Percentiles rank a stretch among this genome's conserved stretches.
These are phyloP conservation scores for Antennarius striatus DNA, from an alignment of 2,113 vertebrate species.

Conservation along the genomic window DNA sequence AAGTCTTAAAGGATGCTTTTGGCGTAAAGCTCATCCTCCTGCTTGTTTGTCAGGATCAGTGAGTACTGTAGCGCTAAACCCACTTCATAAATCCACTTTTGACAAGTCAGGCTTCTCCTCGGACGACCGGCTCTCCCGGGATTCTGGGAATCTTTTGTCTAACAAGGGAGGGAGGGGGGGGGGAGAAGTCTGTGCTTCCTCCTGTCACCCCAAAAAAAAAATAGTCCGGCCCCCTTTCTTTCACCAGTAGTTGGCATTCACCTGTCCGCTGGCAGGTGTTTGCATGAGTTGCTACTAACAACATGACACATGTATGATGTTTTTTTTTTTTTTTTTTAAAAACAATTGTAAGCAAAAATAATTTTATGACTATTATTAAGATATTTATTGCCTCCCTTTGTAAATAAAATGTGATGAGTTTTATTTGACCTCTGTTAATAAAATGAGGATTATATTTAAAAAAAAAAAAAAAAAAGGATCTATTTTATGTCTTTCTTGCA, in stretches of 20 bases:
- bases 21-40: slow-evolving; percentile 2
- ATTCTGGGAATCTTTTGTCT: slow-evolving; percentile 28
- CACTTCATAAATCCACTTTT: background rate
- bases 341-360: slow-evolving; percentile 83
- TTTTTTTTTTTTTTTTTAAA: slow-evolving; percentile 42
- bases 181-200: slow-evolving; percentile 39
- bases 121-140: slow-evolving; percentile 12
- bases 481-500: slow-evolving; percentile 58
- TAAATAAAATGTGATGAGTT: slow-evolving; percentile 86
- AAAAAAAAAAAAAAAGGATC: slow-evolving; percentile 47
- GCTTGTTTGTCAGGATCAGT: slow-evolving; percentile 13
- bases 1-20: slow-evolving; percentile 35
- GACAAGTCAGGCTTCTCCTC: slow-evolving; percentile 35
- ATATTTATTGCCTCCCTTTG: slow-evolving; percentile 87
- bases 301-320: slow-evolving; percentile 80
- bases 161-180: background rate
- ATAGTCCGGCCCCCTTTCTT: slow-evolving; percentile 39
- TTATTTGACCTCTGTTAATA: slow-evolving; percentile 86
- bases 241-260: slow-evolving; percentile 68
- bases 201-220: slow-evolving; percentile 10
- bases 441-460: slow-evolving; percentile 86
- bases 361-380: slow-evolving; percentile 87
- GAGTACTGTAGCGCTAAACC: slow-evolving; percentile 23
- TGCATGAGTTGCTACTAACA: slow-evolving; percentile 83
- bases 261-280: slow-evolving; percentile 66